phyloP scores from a whole-genome alignment of 2,113 vertebrate species.

The Corynorhinus townsendii region DNA sequence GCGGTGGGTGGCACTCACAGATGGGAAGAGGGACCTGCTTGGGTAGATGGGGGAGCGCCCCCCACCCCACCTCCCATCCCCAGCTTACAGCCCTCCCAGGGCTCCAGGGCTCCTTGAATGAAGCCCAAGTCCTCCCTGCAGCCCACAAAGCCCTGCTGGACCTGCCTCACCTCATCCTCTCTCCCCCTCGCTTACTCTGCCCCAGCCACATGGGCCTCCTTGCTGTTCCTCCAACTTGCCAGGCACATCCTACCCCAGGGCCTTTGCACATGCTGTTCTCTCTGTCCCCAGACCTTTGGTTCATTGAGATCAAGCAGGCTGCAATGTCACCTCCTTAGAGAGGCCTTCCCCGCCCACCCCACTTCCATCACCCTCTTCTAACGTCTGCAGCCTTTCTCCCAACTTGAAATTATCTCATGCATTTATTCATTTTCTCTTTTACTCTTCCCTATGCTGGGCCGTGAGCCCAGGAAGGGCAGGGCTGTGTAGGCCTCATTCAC shows the following conservation, averaged over 20 bases:
- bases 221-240: accelerated
- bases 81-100: neutral
- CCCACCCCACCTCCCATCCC: no score
- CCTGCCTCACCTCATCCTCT: neutral
- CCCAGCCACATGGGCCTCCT: neutral
- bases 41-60: neutral
- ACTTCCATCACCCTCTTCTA: neutral
- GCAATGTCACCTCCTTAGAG: neutral
- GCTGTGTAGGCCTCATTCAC: neutral
- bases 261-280: neutral
- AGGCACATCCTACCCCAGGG: neutral
- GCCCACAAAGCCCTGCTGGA: neutral
- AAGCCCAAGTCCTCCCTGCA: neutral
- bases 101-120: neutral
- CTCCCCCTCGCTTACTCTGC: neutral
- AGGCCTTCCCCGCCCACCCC: accelerated
- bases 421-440: neutral
- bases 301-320: neutral
- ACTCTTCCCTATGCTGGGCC: neutral
- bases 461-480: neutral
- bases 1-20: neutral
- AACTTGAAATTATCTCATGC: neutral
- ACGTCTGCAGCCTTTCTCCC: neutral
- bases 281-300: neutral
- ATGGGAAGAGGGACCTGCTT: neutral